Evolutionary conservation across 2,113 vertebrate species (phyloP).

Genomic region (Pica pica): DNA sequence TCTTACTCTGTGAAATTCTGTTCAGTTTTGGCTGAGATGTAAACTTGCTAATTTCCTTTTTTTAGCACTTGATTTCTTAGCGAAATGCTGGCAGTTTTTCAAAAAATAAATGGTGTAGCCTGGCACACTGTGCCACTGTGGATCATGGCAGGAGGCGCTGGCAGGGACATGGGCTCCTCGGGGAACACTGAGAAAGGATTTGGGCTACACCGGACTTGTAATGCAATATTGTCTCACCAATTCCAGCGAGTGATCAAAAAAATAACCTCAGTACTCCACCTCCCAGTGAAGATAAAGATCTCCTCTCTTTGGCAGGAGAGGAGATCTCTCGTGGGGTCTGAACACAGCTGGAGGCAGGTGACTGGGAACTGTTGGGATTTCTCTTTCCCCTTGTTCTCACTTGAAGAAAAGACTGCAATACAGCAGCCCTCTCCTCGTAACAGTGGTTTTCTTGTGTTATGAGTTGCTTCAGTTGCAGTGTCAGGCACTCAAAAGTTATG

Average conservation of each 20-base stretch:
- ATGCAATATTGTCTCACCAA: background rate
- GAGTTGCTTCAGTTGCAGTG: background rate
- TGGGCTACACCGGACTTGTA: background rate
- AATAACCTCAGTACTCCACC: background rate
- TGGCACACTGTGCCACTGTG: background rate
- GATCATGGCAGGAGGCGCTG: background rate
- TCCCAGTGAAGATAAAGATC: background rate
- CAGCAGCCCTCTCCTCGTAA: background rate
- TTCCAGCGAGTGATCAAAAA: background rate
- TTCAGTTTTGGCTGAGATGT: background rate
- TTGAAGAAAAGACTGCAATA: background rate
- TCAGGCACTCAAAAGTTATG: background rate
- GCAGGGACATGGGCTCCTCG: background rate
- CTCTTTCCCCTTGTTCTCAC: background rate
- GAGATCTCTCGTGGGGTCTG: background rate
- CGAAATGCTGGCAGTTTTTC: background rate
- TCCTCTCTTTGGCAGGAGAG: background rate
- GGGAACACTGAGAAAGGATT: background rate
- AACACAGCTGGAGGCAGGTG: background rate
- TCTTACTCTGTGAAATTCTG: background rate
- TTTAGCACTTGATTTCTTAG: background rate
- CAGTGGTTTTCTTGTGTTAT: accelerated
- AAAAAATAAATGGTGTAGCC: background rate
- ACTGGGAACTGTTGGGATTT: background rate
- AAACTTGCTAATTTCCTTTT: background rate